Evolutionary conservation across 2,888 invertebrate species (phyloP), one percentile per base, ranked within the genome.

Genomic region (Phlogophora meticulosa): DNA sequence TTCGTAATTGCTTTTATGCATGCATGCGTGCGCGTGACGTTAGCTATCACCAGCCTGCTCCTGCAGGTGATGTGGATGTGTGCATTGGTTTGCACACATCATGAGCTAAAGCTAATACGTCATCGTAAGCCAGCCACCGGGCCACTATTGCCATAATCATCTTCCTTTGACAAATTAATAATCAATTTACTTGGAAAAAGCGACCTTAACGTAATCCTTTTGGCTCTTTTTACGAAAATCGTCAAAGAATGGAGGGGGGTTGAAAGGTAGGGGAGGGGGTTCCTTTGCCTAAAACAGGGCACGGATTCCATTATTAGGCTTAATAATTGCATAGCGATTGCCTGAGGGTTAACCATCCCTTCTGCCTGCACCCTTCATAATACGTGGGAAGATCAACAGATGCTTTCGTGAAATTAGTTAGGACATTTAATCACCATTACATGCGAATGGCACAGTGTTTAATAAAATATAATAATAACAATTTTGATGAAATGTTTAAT

Each of bases 331-430:
- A 70, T 57, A 42, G 24, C 40, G n/a, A 51, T 64, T 46, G 64
- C 76, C 59, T 36, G 7, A 34, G 52, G 70, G 59, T 7, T 22
- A 40, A 36, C 43, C 20, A 28, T 42, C 59, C 73, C 58, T 17
- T 48, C 52, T 46, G 55, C 40, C 20, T 48, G 48, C 52, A 76
- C 74, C 70, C 74, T 59, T 62, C 40, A 22, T 5, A 7, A 7
- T 40, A 62, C 22, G 57, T 69, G 76, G 40, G 73, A 75, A 73
- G 7, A 43, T 38, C 48, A 75, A 55, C 76, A 75, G 76, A 73
- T 75, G 73, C 38, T 57, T 15, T 38, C 24, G 24, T 20, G 20
- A 48, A 46, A 62, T 62, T 73, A 48, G 13, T 40, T 42, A 20
- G 10, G n/a, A 42, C 43, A 74, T 74, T 43, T 9, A 57, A 57